Percentiles rank a stretch among this genome's conserved stretches.
These are phyloP conservation scores for Nasonia longicornis DNA, from an alignment of 1,140 invertebrate species.

Conservation along the genomic window DNA sequence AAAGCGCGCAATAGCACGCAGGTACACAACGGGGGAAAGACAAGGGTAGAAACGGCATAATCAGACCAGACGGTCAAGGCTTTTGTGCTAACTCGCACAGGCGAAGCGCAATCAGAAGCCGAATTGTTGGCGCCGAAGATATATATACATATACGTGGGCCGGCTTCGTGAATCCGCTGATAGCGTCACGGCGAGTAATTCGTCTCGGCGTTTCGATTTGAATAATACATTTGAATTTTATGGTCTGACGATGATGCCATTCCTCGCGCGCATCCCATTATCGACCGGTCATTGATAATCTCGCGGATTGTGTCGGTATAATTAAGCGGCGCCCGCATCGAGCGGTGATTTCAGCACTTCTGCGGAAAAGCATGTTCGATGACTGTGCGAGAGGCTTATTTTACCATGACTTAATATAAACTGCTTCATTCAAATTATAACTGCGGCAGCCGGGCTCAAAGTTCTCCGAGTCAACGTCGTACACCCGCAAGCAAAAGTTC, in stretches of 20 bases:
- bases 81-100: neutral
- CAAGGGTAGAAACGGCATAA: neutral
- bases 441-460: neutral
- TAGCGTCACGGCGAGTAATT: too few relatives aligned
- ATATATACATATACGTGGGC: too few relatives aligned
- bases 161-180: neutral
- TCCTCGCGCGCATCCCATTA: neutral
- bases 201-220: too few relatives aligned
- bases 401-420: neutral
- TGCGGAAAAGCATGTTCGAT: neutral
- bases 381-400: neutral
- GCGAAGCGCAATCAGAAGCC: neutral
- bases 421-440: neutral
- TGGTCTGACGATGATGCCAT: conserved; percentile 4
- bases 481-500: neutral
- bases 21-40: neutral
- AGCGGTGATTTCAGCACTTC: neutral
- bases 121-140: too few relatives aligned
- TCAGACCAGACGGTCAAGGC: neutral
- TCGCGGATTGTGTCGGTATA: neutral
- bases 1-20: neutral
- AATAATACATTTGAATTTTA: neutral
- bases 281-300: neutral
- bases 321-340: neutral
- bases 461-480: neutral